Base-by-base conservation (phyloP, 2,888 invertebrate genomes). In the Brachyptera risi region DNA sequence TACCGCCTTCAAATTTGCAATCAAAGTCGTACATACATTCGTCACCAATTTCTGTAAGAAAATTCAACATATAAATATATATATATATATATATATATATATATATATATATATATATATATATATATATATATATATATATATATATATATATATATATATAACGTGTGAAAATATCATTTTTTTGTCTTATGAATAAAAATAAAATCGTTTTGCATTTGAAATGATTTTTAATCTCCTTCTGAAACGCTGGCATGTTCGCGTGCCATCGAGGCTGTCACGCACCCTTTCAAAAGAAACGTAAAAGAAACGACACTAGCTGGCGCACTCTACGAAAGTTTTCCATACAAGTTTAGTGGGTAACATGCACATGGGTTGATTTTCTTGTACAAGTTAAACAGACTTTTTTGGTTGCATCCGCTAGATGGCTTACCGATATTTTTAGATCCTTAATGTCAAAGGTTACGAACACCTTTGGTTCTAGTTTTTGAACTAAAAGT, bases 181-280 rank as follows among this genome's bases (percentile, higher is more conserved):
- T n/a, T n/a, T n/a, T n/a, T n/a, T n/a, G n/a, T n/a, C n/a, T n/a
- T n/a, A n/a, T n/a, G n/a, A n/a, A n/a, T n/a, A 21, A 24, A 47
- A 47, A 47, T 17, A 47, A 47, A 17, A 37, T 19, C 54, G 54
- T 54, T 54, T 54, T 54, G 54, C 54, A 54, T 21, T 54, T 19
- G 31, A 54, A 54, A 54, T 35, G 54, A 21, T 54, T 54, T 37
- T n/a, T 54, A 54, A 54, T 51, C 51, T 40, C 17, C 40, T 11
- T n/a, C 9, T 40, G 11, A 9, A 40, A n/a, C 21, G 31, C n/a
- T 17, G 17, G 27, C 51, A 35, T 27, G 31, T 19, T 26, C 27
- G 19, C 15, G 51, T 51, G 17, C 15, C 47, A 47, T n/a, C 27
- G 31, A n/a, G 21, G 23, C 23, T 21, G 51, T 51, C 49, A 49